Percentiles rank a stretch among this genome's conserved stretches.
These are phyloP conservation scores for Drosophila trapezifrons DNA, from an alignment of 1,140 invertebrate genomes.

Conservation along the genomic window DNA sequence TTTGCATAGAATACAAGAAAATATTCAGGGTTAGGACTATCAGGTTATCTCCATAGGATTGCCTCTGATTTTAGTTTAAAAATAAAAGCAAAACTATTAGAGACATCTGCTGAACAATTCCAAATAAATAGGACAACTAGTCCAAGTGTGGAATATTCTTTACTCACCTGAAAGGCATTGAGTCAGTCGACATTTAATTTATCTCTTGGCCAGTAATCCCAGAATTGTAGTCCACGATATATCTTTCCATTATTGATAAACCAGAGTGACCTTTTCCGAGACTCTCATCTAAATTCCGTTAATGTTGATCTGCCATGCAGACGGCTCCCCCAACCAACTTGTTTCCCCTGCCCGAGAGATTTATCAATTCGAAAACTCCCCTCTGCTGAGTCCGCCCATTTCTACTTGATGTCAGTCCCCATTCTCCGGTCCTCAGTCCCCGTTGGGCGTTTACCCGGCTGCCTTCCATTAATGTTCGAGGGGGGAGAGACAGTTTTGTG, in stretches of 20 bases:
- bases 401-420: constrained; percentile 24
- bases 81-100: too few relatives aligned
- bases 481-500: constrained; percentile 26
- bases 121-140: too few relatives aligned
- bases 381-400: constrained; percentile 36
- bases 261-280: background rate
- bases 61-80: too few relatives aligned
- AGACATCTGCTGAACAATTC: too few relatives aligned
- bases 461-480: constrained; percentile 66
- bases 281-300: constrained; percentile 14
- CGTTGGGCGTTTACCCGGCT: constrained; percentile 52
- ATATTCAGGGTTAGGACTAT: too few relatives aligned
- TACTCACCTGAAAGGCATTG: too few relatives aligned
- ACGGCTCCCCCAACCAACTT: background rate
- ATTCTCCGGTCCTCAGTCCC: constrained; percentile 17
- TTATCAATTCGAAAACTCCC: constrained; percentile 40
- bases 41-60: too few relatives aligned
- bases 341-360: background rate
- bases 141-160: too few relatives aligned
- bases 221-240: background rate
- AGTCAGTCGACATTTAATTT: background rate
- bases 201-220: background rate
- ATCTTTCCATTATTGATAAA: background rate
- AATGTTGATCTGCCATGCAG: constrained; percentile 8
- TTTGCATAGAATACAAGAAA: too few relatives aligned